Percentiles rank a stretch among this genome's conserved stretches.
These are phyloP conservation scores for Cephus pulcher DNA, from an alignment of 2,888 invertebrate genomes.

Conservation along the genomic window DNA sequence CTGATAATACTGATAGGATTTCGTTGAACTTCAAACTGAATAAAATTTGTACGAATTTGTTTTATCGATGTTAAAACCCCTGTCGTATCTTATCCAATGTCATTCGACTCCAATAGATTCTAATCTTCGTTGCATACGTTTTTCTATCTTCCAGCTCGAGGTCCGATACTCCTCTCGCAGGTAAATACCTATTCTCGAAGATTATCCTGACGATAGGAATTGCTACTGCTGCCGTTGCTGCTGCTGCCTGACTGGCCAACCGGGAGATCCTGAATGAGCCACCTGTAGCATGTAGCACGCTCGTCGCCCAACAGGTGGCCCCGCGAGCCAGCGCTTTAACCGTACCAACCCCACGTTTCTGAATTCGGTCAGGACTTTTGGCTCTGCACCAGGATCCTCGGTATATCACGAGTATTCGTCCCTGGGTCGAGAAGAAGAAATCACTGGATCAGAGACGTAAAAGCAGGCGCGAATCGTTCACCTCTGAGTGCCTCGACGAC, in stretches of 20 bases:
- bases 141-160: too few species aligned
- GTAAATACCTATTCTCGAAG: too few species aligned
- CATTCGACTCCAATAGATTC: neutral
- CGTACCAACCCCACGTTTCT: neutral
- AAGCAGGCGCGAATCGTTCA: neutral
- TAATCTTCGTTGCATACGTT: neutral
- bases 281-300: slow-evolving; percentile 20
- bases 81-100: neutral
- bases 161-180: too few species aligned
- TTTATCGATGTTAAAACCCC: too few species aligned
- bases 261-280: slow-evolving; percentile 17
- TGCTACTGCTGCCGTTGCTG: too few species aligned
- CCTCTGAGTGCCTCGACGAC: slow-evolving; percentile 3
- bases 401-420: neutral
- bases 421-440: neutral
- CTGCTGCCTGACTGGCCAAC: neutral
- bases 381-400: neutral
- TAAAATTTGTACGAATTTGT: too few species aligned
- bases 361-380: neutral
- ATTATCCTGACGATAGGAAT: too few species aligned
- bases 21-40: too few species aligned
- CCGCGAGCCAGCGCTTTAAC: slow-evolving; percentile 3
- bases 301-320: slow-evolving; percentile 21
- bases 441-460: slow-evolving; percentile 22
- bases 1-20: too few species aligned